phyloP scores from a whole-genome alignment of 2,888 invertebrate genomes.

The Nudaria mundana region DNA sequence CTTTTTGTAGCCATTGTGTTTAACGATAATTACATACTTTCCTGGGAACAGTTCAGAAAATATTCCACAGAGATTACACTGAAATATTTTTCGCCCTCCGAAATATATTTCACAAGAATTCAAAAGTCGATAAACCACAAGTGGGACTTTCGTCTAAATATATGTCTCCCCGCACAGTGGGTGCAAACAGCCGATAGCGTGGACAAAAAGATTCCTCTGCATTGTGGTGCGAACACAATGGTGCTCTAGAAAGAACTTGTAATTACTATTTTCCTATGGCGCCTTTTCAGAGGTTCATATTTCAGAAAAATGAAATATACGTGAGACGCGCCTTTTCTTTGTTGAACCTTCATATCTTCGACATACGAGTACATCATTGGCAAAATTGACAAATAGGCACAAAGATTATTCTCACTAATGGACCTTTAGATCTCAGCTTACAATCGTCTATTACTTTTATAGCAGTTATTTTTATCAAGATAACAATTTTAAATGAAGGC shows the following conservation, averaged over 20 bases:
- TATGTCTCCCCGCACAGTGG: slow-evolving; percentile 57
- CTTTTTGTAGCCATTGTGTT: not conserved
- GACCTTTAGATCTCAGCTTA: slow-evolving; percentile 4
- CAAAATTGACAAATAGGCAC: slow-evolving; percentile 8
- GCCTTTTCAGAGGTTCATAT: slow-evolving; percentile 72
- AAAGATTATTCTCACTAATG: slow-evolving; percentile 15
- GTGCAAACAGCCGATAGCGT: slow-evolving; percentile 74
- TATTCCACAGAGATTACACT: not conserved
- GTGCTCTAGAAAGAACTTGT: slow-evolving; percentile 68
- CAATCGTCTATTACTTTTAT: slow-evolving; percentile 5
- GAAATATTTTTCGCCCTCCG: slow-evolving; percentile 6
- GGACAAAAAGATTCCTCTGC: slow-evolving; percentile 78
- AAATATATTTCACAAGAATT: slow-evolving; percentile 27
- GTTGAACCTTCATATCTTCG: slow-evolving; percentile 53
- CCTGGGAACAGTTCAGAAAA: not conserved
- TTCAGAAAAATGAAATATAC: slow-evolving; percentile 70
- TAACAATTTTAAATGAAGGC: slow-evolving; percentile 13
- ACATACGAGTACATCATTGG: slow-evolving; percentile 37
- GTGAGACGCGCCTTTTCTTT: slow-evolving; percentile 43
- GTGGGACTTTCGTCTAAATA: slow-evolving; percentile 51
- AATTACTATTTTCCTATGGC: slow-evolving; percentile 78
- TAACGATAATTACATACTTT: not conserved
- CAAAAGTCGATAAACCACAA: slow-evolving; percentile 41
- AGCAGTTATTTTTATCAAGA: not conserved
- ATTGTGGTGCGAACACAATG: slow-evolving; percentile 72